Evolutionary conservation across 2,888 invertebrate genomes (phyloP), one percentile per base, ranked within the genome.

Genomic region (Thymelicus lineola): DNA sequence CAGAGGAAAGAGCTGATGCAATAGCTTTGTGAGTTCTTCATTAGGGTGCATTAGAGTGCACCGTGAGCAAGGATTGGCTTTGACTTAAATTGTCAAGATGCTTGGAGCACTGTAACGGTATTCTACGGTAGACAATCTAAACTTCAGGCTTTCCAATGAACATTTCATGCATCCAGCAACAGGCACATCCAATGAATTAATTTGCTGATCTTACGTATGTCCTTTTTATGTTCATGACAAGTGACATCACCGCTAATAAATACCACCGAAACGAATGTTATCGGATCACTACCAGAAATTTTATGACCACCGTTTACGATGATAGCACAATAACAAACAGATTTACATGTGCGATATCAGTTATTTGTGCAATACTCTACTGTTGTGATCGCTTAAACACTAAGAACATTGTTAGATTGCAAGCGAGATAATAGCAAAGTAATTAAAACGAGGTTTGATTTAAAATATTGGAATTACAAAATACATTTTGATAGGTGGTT

Each of bases 281-380:
- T 70, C 50, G 46, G 62, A 12, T 28, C 59, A 59, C 70, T 59
- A 64, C 64, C 70, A 38, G 57, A 68, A 70, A 59, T 59, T 70
- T 70, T 70, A 70, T 50, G 69, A 64, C 28, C 7, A 28, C 50
- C 69, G 69, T 64, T 70, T 70, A 70, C 64, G 70, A 70, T 64
- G 70, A 70, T 70, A 70, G 70, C 64, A 70, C 70, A 64, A 59
- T 70, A 70, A 70, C 70, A 70, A 64, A 70, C 70, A 71, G 74
- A 71, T 74, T 71, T 70, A 73, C 72, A 74, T 66, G 63, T 68
- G 62, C 67, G 60, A 71, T 72, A 63, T 70, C 71, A 71, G 70
- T 71, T 74, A 74, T 72, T 71, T 71, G 72, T 68, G 65, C 71
- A 68, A 71, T 70, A 59, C 65, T 61, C 72, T 71, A 73, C 66